Conservation (phyloP, 2,888 invertebrate species). For the Netelia fuscicornis region DNA sequence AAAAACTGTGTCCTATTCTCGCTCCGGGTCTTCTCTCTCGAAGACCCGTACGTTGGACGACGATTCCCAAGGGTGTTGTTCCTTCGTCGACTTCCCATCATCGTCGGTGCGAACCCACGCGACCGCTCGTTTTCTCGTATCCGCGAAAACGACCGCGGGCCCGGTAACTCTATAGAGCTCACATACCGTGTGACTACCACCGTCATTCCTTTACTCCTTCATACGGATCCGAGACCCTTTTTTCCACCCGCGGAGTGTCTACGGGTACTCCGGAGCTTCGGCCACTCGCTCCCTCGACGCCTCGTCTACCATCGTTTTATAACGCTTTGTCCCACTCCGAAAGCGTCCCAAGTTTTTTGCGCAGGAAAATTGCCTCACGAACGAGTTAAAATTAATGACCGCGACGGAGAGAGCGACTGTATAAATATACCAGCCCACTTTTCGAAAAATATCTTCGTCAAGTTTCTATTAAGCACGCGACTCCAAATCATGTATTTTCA, state of each 20-base stretch:
- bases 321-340: constrained; percentile 42
- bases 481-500: too few species aligned
- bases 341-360: constrained; percentile 21
- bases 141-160: constrained; percentile 25
- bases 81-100: constrained; percentile 77
- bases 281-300: constrained; percentile 28
- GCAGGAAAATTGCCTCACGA: constrained; percentile 36
- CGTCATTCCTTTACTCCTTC: constrained; percentile 41
- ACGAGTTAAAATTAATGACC: constrained; percentile 34
- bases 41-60: constrained; percentile 67
- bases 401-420: background rate
- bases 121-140: constrained; percentile 15
- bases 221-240: constrained; percentile 47
- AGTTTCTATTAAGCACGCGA: too few species aligned
- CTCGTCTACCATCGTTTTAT: constrained; percentile 41
- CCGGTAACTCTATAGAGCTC: constrained; percentile 20
- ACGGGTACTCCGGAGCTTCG: background rate
- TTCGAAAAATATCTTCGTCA: too few species aligned
- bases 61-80: constrained; percentile 79
- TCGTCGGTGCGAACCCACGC: constrained; percentile 63
- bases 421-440: too few species aligned
- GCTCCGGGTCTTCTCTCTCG: constrained; percentile 60
- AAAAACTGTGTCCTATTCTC: constrained; percentile 53
- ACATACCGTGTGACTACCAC: constrained; percentile 18
- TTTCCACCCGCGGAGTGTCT: constrained; percentile 20